A percentile compares a stretch with the other conserved stretches of the same genome.
phyloP scores from a whole-genome alignment of 2,888 invertebrate species.

The Heliothis peltigera region DNA sequence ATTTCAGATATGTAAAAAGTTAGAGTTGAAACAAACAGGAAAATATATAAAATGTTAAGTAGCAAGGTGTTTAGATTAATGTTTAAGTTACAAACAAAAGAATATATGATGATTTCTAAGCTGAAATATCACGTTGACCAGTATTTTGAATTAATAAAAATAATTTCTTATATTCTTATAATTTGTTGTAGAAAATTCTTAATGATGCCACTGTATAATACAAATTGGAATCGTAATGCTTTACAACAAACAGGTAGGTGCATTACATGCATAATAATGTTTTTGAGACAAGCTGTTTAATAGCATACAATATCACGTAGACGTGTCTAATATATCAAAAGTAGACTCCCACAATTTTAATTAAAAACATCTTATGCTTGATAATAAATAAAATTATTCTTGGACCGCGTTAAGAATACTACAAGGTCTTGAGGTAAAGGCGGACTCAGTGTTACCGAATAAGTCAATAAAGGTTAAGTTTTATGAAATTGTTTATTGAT shows the following conservation, averaged over 20 bases:
- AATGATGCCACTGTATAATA: constrained; percentile 32
- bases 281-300: constrained; percentile 32
- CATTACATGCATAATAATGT: constrained; percentile 29
- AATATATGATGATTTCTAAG: constrained; percentile 8
- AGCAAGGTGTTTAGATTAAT: constrained; percentile 12
- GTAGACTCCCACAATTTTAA: constrained; percentile 26
- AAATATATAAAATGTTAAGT: constrained; percentile 40
- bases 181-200: constrained; percentile 41
- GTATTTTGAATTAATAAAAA: constrained; percentile 24
- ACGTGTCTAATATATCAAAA: constrained; percentile 30
- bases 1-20: constrained; percentile 39
- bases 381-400: constrained; percentile 42
- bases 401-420: constrained; percentile 16
- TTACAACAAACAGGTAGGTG: constrained; percentile 15
- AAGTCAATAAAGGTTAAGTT: constrained; percentile 39
- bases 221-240: constrained; percentile 41
- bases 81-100: background rate
- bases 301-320: constrained; percentile 23
- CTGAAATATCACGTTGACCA: constrained; percentile 20
- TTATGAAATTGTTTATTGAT: constrained; percentile 45
- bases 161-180: constrained; percentile 39
- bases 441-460: constrained; percentile 32
- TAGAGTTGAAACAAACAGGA: constrained; percentile 32
- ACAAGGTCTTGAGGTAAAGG: constrained; percentile 31
- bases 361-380: constrained; percentile 33